A percentile compares a stretch with the other conserved stretches of the same genome.
Evolutionary conservation across 1,140 invertebrate species (phyloP).

Genomic region (Thrips palmi): DNA sequence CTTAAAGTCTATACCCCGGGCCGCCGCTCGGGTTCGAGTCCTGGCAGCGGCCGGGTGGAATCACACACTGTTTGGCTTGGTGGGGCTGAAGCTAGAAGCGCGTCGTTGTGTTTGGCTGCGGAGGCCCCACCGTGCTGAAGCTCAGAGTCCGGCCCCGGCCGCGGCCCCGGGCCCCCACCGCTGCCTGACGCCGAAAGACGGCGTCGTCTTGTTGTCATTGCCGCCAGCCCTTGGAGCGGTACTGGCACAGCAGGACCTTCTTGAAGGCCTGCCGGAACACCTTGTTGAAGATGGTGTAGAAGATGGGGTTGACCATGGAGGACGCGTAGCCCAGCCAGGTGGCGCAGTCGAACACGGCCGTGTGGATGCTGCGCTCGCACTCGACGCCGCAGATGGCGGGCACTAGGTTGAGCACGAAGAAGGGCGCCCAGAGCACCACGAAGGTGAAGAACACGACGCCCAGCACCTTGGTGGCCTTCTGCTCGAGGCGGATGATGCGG

Average conservation of each 20-base stretch:
- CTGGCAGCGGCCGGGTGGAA: too few relatives aligned
- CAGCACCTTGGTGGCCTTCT: conserved; percentile 86
- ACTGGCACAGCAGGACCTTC: conserved; percentile 64
- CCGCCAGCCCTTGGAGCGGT: too few relatives aligned
- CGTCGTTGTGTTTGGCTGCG: too few relatives aligned
- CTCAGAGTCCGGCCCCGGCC: too few relatives aligned
- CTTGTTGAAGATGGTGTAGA: conserved; percentile 90
- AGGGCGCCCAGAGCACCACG: conserved; percentile 83
- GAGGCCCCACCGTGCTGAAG: too few relatives aligned
- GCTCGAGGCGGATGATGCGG: conserved; percentile 62
- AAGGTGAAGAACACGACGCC: conserved; percentile 88
- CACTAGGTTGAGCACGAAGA: conserved; percentile 75
- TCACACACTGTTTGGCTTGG: too few relatives aligned
- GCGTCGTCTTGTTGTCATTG: too few relatives aligned
- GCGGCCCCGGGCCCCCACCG: too few relatives aligned
- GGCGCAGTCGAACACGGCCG: conserved; percentile 64
- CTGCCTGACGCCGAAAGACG: too few relatives aligned
- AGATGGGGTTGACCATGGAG: conserved; percentile 85
- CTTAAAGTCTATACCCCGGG: too few relatives aligned
- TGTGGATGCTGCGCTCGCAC: conserved; percentile 51
- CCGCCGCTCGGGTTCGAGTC: too few relatives aligned
- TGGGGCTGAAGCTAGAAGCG: too few relatives aligned
- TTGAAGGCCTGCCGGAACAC: conserved; percentile 81
- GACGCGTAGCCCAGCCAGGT: conserved; percentile 86
- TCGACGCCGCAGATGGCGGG: conserved; percentile 56